These are phyloP conservation scores for Ligdia adustata DNA, from an alignment of 2,888 invertebrate genomes.

Conservation along the genomic window DNA sequence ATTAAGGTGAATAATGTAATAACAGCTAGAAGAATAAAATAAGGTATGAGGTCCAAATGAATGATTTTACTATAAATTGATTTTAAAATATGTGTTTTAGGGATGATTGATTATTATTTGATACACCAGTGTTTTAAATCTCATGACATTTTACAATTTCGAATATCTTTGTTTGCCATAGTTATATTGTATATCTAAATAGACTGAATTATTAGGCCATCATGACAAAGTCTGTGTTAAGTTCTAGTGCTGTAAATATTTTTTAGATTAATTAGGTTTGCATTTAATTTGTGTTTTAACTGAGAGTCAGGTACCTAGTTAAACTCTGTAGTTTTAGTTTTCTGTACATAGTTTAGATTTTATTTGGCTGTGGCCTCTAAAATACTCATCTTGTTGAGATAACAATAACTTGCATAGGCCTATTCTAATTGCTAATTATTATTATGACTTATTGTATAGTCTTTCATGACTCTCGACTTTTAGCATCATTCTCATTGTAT, in stretches of 20 bases:
- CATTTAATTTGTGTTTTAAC: conserved; percentile 7
- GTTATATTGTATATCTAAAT: conserved; percentile 29
- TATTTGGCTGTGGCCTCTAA: too few relatives aligned
- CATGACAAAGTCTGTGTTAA: conserved; percentile 38
- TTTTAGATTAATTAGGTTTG: conserved; percentile 5
- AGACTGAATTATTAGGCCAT: conserved; percentile 40
- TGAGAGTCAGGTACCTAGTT: conserved; percentile 3
- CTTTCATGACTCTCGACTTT: too few relatives aligned
- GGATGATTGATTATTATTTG: conserved; percentile 4
- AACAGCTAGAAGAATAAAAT: conserved; percentile 27
- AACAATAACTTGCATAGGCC: too few relatives aligned
- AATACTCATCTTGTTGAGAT: too few relatives aligned
- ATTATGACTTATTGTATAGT: too few relatives aligned
- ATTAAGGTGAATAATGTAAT: conserved; percentile 30
- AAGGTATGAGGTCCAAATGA: conserved; percentile 10
- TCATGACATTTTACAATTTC: conserved; percentile 20
- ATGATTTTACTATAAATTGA: conserved; percentile 11
- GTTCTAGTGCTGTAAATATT: conserved; percentile 29
- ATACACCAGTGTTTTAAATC: conserved; percentile 10
- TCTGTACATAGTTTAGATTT: too few relatives aligned
- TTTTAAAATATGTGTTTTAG: conserved; percentile 12
- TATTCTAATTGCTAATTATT: too few relatives aligned
- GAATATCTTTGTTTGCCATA: conserved; percentile 34
- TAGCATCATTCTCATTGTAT: too few relatives aligned
- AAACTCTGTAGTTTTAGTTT: not conserved